Base-by-base conservation (phyloP, 2,113 vertebrate species). In the Galemys pyrenaicus region DNA sequence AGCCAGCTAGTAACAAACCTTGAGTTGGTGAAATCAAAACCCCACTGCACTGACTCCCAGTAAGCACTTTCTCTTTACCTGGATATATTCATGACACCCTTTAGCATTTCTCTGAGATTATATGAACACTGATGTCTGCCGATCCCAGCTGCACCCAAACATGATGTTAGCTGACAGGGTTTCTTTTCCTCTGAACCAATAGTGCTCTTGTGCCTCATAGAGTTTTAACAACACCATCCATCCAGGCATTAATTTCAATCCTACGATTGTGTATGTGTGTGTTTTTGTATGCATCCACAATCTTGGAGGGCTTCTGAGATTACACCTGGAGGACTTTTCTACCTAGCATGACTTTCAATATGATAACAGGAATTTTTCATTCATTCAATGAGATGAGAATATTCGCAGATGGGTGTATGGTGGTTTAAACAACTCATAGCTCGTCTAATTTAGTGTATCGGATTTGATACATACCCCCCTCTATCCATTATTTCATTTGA, bases 131-230 rank as follows among this genome's bases (percentile, higher is more conserved):
- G 30, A 41, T 17, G 20, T 0, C 6, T 7, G 54, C 24, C 10
- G 19, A 6, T 56, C 49, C 17, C 15, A 39, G 11, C 5, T 24
- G 16, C 28, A 41, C 32, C 10, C 56, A 2, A 16, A 3, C 0
- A 44, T 39, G 3, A 62, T n/a, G 5, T 75, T 51, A 46, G 2
- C 26, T 58, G 58, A 26, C 30, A 84, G 13, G 3, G 58, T 77
- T 92, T 81, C 35, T 58, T 58, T 75, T 74, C 8, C 41, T 77
- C 35, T n/a, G 20, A 88, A 35, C 71, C 68, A 90, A 30, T 5
- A 75, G 11, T 41, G 2, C 46, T 78, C 26, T 90, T 77, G 19
- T 35, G 81, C 24, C 73, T 85, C 41, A 37, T 37, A 71, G 12
- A 77, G 6, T 46, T 60, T 9, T 12, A 51, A 41, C 56, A 64